Evolutionary conservation across 2,113 vertebrate species (phyloP), one percentile per base, ranked within the genome.

Genomic region (Dendrocopos noguchii): DNA sequence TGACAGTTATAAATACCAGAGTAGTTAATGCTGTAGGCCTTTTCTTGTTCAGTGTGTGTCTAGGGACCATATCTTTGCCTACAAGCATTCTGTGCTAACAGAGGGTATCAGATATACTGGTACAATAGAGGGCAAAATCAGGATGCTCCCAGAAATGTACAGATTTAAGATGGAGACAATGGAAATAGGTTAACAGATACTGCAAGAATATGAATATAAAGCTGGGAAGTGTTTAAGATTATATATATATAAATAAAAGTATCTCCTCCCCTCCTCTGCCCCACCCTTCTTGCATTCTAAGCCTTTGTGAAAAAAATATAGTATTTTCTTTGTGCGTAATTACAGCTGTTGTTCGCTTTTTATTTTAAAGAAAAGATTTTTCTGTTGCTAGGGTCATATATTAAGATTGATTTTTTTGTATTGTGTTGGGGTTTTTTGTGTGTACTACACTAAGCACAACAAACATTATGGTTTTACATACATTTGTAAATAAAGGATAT

Each of bases 401-500:
- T 64, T 47, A 71, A 46, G 18, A 22, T 5, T 13, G 13, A 10
- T n/a, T 52, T 29, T 34, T 52, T 22, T 24, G 50, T 24, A 24
- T 52, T 52, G 50, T 52, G 22, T 52, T 24, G 22, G 21, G 22
- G 10, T 12, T 55, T 78, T 22, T 59, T 78, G 12, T 52, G 11
- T 17, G 13, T 55, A 74, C 7, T 63, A 65, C 52, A 96, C 25
- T 74, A 63, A 93, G 56, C 44, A 76, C 52, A 90, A 94, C 36
- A 89, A 95, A 67, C 67, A 79, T 59, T 65, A 56, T 42, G 74
- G 65, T 71, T 94, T 75, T 87, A 95, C 84, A 87, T 64, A 70
- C 10, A 22, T 73, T 66, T 94, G 18, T 91, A 88, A 95, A 94
- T 95, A 80, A 80, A 92, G 44, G 64, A 74, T 71, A 60, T 90